Evolutionary conservation across 2,797 vertebrate genomes (phyloP).

Genomic region (Smutsia temminckii): DNA sequence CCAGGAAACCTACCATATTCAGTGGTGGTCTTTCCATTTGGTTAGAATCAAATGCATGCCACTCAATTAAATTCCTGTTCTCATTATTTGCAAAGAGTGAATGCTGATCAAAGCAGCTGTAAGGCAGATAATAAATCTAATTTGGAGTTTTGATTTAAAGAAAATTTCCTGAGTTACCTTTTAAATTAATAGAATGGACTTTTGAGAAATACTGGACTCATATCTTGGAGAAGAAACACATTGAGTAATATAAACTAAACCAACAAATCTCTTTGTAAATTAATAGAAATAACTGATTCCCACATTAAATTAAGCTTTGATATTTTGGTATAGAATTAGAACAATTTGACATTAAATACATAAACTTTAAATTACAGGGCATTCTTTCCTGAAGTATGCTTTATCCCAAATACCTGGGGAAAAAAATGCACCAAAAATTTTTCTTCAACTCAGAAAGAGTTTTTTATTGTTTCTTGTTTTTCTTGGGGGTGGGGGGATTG

Average conservation of each 20-base stretch:
- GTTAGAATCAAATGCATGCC: not conserved
- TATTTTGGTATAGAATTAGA: not conserved
- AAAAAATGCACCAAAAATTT: not conserved
- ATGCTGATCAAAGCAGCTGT: not conserved
- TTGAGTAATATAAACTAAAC: not conserved
- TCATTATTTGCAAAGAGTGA: not conserved
- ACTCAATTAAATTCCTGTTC: not conserved
- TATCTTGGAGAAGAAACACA: not conserved
- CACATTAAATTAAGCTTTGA: not conserved
- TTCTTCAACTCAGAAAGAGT: not conserved
- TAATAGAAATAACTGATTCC: not conserved
- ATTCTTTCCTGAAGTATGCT: constrained; percentile 26
- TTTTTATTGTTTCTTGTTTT: not conserved
- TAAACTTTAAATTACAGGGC: not conserved
- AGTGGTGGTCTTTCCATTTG: not conserved
- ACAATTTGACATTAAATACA: constrained; percentile 10
- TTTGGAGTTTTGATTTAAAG: constrained; percentile 25
- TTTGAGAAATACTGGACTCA: constrained; percentile 1
- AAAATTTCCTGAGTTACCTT: not conserved
- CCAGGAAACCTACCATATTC: not conserved
- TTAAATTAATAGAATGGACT: not conserved
- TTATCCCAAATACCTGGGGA: not conserved
- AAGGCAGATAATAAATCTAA: not conserved
- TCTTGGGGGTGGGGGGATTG: not conserved
- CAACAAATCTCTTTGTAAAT: not conserved